Evolutionary conservation across 2,797 vertebrate species (phyloP).

Genomic region (Oreonectes daqikongensis): DNA sequence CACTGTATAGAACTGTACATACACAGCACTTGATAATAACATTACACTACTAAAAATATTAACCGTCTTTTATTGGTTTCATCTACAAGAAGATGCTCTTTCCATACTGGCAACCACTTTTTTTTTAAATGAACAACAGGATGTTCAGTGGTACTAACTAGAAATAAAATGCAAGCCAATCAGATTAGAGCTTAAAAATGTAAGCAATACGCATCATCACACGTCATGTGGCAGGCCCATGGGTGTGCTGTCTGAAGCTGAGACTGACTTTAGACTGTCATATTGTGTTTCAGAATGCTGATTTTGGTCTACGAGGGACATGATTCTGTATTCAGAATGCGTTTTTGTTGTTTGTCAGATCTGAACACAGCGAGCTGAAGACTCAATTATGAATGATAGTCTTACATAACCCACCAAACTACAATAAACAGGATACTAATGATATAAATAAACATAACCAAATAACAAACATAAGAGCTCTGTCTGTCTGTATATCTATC

Average conservation of each 20-base stretch:
- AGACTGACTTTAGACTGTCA: background rate
- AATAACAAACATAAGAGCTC: background rate
- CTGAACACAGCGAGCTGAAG: constrained; percentile 3
- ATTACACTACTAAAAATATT: too few species aligned
- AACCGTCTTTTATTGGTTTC: too few species aligned
- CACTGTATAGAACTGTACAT: too few species aligned
- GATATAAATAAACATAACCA: background rate
- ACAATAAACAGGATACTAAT: background rate
- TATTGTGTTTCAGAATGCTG: background rate
- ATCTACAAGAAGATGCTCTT: too few species aligned
- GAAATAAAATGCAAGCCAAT: background rate
- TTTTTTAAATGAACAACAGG: too few species aligned
- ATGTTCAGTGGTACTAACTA: too few species aligned
- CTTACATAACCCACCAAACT: background rate
- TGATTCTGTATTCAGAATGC: background rate
- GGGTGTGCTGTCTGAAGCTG: background rate
- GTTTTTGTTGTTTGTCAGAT: constrained; percentile 21
- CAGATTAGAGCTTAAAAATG: too few species aligned
- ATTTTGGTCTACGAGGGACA: background rate
- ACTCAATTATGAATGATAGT: constrained; percentile 12
- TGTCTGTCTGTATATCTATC: background rate
- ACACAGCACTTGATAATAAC: too few species aligned
- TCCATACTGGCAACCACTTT: too few species aligned
- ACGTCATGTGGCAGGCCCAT: background rate
- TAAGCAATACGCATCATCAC: too few species aligned